Conservation (phyloP, 1,140 invertebrate species). For the Uloborus diversus region DNA sequence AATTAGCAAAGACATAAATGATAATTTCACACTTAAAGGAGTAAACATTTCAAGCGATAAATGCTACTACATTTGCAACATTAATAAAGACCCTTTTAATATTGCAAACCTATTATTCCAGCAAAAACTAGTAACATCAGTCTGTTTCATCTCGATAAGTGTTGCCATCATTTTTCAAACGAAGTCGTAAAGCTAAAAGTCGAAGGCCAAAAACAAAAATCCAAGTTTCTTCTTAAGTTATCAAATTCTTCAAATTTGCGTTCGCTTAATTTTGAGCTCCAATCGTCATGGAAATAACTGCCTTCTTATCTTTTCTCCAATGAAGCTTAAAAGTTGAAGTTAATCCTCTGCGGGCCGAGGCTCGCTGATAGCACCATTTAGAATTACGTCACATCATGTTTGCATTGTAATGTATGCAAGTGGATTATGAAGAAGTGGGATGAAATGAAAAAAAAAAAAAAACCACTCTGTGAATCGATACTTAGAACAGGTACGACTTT, state of each 20-base stretch:
- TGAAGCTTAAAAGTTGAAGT: conserved; percentile 29
- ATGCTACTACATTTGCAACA: conserved; percentile 24
- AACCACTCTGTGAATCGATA: conserved; percentile 4
- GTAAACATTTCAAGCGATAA: neutral
- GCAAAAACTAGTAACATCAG: neutral
- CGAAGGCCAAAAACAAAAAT: neutral
- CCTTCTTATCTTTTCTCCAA: conserved; percentile 33
- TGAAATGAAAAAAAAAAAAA: conserved; percentile 4
- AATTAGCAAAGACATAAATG: too few relatives aligned
- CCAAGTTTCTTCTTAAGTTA: neutral
- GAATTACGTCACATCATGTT: conserved; percentile 30
- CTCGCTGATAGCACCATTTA: conserved; percentile 33
- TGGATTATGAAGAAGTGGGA: neutral
- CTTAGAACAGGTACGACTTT: too few relatives aligned
- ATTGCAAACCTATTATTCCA: too few relatives aligned
- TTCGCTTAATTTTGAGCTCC: too few relatives aligned
- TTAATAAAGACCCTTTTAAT: conserved; percentile 8
- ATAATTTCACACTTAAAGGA: too few relatives aligned
- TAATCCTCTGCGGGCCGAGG: conserved; percentile 38
- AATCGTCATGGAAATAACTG: neutral
- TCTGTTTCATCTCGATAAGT: conserved; percentile 50
- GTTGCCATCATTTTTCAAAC: conserved; percentile 35
- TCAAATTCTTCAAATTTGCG: neutral
- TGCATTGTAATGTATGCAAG: conserved; percentile 11
- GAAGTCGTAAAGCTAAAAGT: conserved; percentile 1